Conservation (phyloP, 2,797 vertebrate genomes). For the Melanotaenia parkinsoni region DNA sequence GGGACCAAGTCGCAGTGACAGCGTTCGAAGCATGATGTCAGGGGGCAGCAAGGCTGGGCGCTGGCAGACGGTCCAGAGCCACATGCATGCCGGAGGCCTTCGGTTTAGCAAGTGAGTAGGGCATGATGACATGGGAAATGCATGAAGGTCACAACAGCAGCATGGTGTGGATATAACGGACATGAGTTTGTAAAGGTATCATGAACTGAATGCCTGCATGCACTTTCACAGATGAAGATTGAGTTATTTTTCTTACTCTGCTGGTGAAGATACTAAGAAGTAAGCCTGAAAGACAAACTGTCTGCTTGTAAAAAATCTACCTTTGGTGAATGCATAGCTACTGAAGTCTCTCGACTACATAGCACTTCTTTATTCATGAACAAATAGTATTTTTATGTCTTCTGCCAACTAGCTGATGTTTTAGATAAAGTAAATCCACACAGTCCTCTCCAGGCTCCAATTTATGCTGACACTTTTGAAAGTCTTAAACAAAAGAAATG, state of each 20-base stretch:
- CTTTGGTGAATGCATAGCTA: slow-evolving; percentile 41
- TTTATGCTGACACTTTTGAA: slow-evolving; percentile 46
- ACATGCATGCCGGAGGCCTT: slow-evolving; percentile 97
- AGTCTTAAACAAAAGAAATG: slow-evolving; percentile 47
- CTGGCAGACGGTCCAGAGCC: slow-evolving; percentile 97
- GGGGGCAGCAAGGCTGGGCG: slow-evolving; percentile 92
- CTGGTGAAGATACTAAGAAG: slow-evolving; percentile 17
- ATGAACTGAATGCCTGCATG: slow-evolving; percentile 55
- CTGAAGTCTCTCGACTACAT: slow-evolving; percentile 51
- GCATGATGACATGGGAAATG: slow-evolving; percentile 64
- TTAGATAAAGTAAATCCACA: slow-evolving; percentile 37
- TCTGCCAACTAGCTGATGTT: slow-evolving; percentile 52
- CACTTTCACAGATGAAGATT: slow-evolving; percentile 16
- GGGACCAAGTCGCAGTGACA: slow-evolving; percentile 92
- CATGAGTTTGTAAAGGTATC: slow-evolving; percentile 35
- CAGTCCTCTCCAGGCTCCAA: slow-evolving; percentile 39
- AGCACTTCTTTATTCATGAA: slow-evolving; percentile 33
- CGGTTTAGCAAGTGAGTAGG: slow-evolving; percentile 97
- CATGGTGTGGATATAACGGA: slow-evolving; percentile 61
- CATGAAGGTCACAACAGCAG: slow-evolving; percentile 66
- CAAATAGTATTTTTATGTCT: slow-evolving; percentile 54
- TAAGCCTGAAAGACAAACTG: slow-evolving; percentile 14
- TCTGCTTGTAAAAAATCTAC: slow-evolving; percentile 22
- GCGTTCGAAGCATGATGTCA: slow-evolving; percentile 87
- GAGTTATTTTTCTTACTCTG: slow-evolving; percentile 17